Evolutionary conservation across 1,140 invertebrate species (phyloP), one percentile per base, ranked within the genome.

Genomic region (Drosophila neocordata): DNA sequence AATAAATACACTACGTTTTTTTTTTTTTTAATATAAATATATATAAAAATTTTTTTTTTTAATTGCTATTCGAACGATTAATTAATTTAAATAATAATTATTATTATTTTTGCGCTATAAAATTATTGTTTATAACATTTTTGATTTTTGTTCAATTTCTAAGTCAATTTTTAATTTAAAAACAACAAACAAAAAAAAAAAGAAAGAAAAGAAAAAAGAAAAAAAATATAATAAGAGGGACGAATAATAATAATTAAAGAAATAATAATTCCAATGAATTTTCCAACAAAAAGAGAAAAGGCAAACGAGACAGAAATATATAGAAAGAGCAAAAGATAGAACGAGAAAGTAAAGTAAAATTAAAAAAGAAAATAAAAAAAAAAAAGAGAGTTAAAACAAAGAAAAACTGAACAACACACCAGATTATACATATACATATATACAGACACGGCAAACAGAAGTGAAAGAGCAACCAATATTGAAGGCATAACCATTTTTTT

Each of bases 91-190:
- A 31, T 31, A 20, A 48, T 48, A 20, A 48, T 48, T 48, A 48
- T 48, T 48, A 48, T 48, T 11, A 48, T 48, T 48, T 48, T 48
- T 48, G 41, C 41, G 41, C 41, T 48, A 48, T 48, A 48, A 48
- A 48, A 20, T 48, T 48, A 48, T 48, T 48, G 41, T 48, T 48
- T 48, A n/a, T n/a, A 48, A 48, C 41, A 48, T 48, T 76, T 76
- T 79, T 78, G 58, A 53, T 79, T 75, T 77, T 61, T 71, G 82
- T 89, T 90, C 65, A 79, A 67, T 77, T 73, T 83, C 71, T 77
- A 90, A 89, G 82, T 85, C 82, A 85, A 83, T 79, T 79, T 67
- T 52, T 64, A 75, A 44, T 63, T 72, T 72, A 67, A 57, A 76
- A 72, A 74, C 58, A 73, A 70, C 69, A 77, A 63, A 72, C 53